Evolutionary conservation across 2,888 invertebrate species (phyloP), one percentile per base, ranked within the genome.

Genomic region (Cantharis rustica): DNA sequence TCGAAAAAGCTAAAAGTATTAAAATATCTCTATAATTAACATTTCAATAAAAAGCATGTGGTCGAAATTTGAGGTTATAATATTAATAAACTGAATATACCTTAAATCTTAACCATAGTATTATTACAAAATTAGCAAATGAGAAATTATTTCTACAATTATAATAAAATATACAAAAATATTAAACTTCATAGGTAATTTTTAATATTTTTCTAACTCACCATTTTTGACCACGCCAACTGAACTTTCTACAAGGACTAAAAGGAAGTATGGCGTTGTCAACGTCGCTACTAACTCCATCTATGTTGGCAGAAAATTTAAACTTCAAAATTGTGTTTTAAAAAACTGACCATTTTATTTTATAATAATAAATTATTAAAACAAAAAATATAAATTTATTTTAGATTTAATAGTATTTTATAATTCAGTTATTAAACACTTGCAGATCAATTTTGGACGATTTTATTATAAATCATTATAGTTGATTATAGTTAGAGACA

Each of bases 1-100:
- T 86, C 94, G 91, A 91, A 96, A 97, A 87, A 96, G 95, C 97
- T 95, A 85, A 79, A 90, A 88, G 80, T 79, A 73, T 81, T 83
- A 82, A 66, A 47, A 16, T 13, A 64, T 9, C 15, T 9, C 11
- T 64, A 64, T 16, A 64, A 64, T 1, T 5, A 16, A 1, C 13
- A 7, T 47, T 47, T 47, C n/a, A 66, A 20, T 20, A 23, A 17
- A 66, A 66, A 66, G 23, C 64, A 66, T 66, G 64, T 66, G 64
- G 64, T 66, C n/a, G 15, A n/a, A 5, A 47, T 13, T 13, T 47
- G 47, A 47, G 47, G 47, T 47, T 47, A 47, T n/a, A 47, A 2
- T 7, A 47, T 47, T 47, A 7, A n/a, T 47, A n/a, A 9, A 2
- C 7, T 47, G 0, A 2, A 47, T 47, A n/a, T 47, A 47, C 47